Evolutionary conservation across 2,888 invertebrate species (phyloP), one percentile per base, ranked within the genome.

Genomic region (Ectemnius cavifrons): DNA sequence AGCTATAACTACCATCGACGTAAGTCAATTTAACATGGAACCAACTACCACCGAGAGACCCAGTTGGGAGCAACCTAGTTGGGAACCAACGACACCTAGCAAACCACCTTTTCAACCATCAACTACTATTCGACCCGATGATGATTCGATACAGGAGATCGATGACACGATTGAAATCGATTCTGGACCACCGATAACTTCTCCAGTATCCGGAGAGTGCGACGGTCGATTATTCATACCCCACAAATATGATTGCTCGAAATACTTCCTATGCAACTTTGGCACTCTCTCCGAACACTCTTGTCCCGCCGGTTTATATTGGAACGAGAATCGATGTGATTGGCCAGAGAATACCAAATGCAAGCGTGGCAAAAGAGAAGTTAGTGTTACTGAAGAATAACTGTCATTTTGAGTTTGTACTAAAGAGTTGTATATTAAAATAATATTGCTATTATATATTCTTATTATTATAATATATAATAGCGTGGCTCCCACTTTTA

Each of bases 261-360:
- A 95, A 87, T 97, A 97, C 87, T 96, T 95, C 81, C 91, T 96
- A 8, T 97, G 97, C 85, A 94, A 96, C 67, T 95, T 95, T 84
- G 96, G 95, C 20, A 91, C 93, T 64, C 92, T 95, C 27, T 92
- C 94, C 52, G 93, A 94, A 75, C 94, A 96, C 80, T 91, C 92
- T 2, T 97, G 97, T 87, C 96, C 97, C 0, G 91, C 92, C 16
- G 95, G 95, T 0, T 92, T 97, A 0, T 93, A 94, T 81, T 97
- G 97, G 96, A 96, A 96, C 88, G 92, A 93, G 89, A 94, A 95
- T 81, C 94, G 95, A 83, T 97, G 97, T 82, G 97, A 96, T 86
- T 95, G 95, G 94, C 96, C 96, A 0, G 93, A 94, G 79, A 96
- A 95, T 85, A 92, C 94, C 0, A 92, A 92, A 27, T 97, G 97